Conservation (phyloP, 2,888 invertebrate genomes). For the Epistrophe grossulariae region DNA sequence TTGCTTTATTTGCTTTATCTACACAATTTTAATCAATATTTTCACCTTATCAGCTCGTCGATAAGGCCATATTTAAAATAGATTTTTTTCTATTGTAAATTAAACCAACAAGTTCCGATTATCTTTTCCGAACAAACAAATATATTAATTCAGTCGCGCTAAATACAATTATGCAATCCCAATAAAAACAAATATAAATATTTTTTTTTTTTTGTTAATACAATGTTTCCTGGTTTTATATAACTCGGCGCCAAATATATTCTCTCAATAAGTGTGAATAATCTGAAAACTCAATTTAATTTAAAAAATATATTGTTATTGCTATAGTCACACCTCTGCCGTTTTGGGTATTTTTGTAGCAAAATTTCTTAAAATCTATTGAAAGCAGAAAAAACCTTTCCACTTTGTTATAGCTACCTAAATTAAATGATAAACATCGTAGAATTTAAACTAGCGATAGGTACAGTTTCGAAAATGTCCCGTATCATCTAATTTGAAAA, state of each 20-base stretch:
- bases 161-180: constrained; percentile 16
- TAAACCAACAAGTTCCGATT: not conserved
- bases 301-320: not conserved
- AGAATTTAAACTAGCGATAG: not conserved
- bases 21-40: not conserved
- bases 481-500: constrained; percentile 35
- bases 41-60: constrained; percentile 9
- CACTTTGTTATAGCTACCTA: too few species aligned
- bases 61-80: not conserved
- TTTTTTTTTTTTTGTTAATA: not conserved
- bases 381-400: not conserved
- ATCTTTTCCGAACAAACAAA: constrained; percentile 7
- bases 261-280: not conserved
- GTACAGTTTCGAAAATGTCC: constrained; percentile 26
- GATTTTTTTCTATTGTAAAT: not conserved
- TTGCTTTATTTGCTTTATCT: not conserved
- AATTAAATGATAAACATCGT: not conserved
- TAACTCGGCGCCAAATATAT: constrained; percentile 8
- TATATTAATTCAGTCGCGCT: not conserved
- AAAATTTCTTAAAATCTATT: not conserved
- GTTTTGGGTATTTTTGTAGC: not conserved
- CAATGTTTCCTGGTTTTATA: constrained; percentile 2
- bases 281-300: not conserved
- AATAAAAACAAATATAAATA: constrained; percentile 7
- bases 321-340: not conserved